Evolutionary conservation across 2,888 invertebrate genomes (phyloP), one percentile per base, ranked within the genome.

Genomic region (Ectropis crepuscularia): DNA sequence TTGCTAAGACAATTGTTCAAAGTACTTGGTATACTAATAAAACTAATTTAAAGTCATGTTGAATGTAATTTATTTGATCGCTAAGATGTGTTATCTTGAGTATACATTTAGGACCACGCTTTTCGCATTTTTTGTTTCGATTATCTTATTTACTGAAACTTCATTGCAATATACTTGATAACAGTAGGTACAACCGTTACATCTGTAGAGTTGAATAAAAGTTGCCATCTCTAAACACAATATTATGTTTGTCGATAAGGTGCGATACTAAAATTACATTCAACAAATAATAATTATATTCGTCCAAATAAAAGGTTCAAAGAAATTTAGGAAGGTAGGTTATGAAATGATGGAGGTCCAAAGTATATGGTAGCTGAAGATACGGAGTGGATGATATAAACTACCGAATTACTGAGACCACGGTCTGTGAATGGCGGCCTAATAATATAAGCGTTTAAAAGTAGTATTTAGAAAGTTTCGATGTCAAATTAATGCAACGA

Each of bases 401-500:
- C 11, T 45, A 78, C 69, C 73, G 75, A 78, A 76, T 75, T 77
- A 68, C 62, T 28, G 42, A 51, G 67, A 64, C n/a, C 43, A 46
- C 57, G 67, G 72, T 69, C 62, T 76, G 64, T 49, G 57, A 72
- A 50, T 61, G 53, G 63, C 67, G 74, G 69, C 71, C 72, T 76
- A 76, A 75, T 53, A n/a, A 28, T 28, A n/a, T 42, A 28, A 9
- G 45, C 53, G 47, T 57, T 47, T 64, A 11, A 51, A 16, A 41
- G 9, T 53, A 43, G 7, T 0, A 0, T 47, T 6, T 46, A 48
- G 53, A 68, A 53, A 65, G 59, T 49, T 37, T 47, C 36, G 53
- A 68, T 59, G 75, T 78, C 75, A 79, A 77, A 77, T 77, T 74
- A 78, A 69, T 28, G 69, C 57, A 77, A 75, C 68, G 63, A 68